A percentile compares a stretch with the other conserved stretches of the same genome.
phyloP scores from a whole-genome alignment of 2,113 vertebrate genomes.

The Pedetes capensis region DNA sequence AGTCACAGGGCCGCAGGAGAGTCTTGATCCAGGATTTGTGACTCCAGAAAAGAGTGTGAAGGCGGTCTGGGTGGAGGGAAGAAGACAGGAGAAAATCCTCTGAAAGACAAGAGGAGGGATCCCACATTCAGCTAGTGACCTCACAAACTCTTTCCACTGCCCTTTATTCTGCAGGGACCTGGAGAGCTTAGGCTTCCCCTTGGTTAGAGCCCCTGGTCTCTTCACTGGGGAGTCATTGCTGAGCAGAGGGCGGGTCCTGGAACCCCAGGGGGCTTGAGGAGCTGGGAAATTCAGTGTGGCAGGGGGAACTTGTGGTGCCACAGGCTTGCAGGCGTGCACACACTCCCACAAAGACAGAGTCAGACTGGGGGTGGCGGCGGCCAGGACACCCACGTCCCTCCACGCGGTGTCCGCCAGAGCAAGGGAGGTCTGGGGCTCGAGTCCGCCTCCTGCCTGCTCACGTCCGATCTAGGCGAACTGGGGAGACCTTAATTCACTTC shows the following conservation, averaged over 20 bases:
- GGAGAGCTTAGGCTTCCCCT: too few relatives aligned
- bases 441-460: neutral
- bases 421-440: neutral
- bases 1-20: neutral
- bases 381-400: too few relatives aligned
- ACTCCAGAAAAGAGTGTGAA: neutral
- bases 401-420: neutral
- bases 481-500: neutral
- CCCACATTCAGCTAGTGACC: accelerated
- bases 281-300: too few relatives aligned
- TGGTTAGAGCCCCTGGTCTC: too few relatives aligned
- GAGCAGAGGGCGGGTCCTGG: accelerated
- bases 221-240: too few relatives aligned
- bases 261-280: too few relatives aligned
- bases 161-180: too few relatives aligned
- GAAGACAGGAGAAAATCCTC: accelerated
- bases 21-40: neutral
- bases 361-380: neutral
- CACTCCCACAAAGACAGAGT: neutral
- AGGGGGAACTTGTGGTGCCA: too few relatives aligned
- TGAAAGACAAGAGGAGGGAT: accelerated
- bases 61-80: accelerated
- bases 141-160: neutral
- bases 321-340: neutral
- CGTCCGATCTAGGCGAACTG: neutral